These are phyloP conservation scores for Cheilosia soror DNA, from an alignment of 2,888 invertebrate species.

Conservation along the genomic window DNA sequence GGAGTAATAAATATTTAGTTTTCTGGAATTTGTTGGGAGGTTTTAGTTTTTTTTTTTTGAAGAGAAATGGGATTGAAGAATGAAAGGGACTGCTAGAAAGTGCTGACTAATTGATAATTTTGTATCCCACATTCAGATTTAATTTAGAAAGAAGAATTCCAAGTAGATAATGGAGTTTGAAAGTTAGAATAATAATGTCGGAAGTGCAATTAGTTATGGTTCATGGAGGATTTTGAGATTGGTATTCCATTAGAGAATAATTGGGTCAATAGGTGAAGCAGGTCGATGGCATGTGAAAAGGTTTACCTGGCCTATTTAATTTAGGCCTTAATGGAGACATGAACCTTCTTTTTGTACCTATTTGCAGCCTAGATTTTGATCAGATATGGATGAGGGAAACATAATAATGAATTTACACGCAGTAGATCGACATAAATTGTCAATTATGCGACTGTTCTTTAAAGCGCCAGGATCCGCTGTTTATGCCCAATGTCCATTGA, in stretches of 20 bases:
- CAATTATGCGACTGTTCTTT: too few species aligned
- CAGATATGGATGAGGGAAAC: too few species aligned
- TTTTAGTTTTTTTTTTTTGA: conserved; percentile 1
- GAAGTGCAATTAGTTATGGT: conserved; percentile 45
- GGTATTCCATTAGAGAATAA: conserved; percentile 17
- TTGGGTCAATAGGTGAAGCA: background rate
- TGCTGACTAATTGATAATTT: conserved; percentile 45
- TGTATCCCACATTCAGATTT: background rate
- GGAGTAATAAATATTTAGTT: conserved; percentile 22
- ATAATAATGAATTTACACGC: too few species aligned
- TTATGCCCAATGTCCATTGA: too few species aligned
- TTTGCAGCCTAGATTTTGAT: too few species aligned
- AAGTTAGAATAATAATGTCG: conserved; percentile 18
- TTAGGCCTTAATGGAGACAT: too few species aligned
- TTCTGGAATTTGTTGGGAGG: conserved; percentile 12
- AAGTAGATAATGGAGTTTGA: conserved; percentile 3
- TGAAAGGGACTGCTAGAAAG: conserved; percentile 7
- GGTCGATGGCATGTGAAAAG: conserved; percentile 3
- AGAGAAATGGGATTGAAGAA: background rate
- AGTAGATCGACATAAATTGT: too few species aligned
- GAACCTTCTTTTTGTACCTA: too few species aligned
- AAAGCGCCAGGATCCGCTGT: too few species aligned
- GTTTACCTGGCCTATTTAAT: background rate
- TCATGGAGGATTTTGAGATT: conserved; percentile 17
- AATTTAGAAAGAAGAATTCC: conserved; percentile 1